These are phyloP conservation scores for Ibidorhyncha struthersii DNA, from an alignment of 2,113 vertebrate species.

Conservation along the genomic window DNA sequence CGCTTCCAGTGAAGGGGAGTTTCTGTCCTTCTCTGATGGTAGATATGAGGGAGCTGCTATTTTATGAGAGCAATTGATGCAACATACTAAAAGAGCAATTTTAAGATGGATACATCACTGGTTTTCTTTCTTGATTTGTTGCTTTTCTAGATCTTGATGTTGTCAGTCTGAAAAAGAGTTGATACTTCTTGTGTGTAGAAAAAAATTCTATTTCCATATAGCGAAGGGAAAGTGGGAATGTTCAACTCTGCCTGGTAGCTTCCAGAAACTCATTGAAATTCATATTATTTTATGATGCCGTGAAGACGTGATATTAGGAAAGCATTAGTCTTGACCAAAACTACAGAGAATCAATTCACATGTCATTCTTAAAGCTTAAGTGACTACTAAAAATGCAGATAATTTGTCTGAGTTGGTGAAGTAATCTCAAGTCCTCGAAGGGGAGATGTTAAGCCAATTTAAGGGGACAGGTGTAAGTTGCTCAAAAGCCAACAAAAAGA, in stretches of 20 bases:
- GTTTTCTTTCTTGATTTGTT: background rate
- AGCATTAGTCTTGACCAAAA: background rate
- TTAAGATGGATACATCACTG: background rate
- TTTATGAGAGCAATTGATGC: background rate
- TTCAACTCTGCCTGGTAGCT: background rate
- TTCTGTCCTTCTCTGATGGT: background rate
- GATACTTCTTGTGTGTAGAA: background rate
- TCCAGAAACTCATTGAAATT: background rate
- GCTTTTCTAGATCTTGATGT: background rate
- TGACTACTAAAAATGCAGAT: background rate
- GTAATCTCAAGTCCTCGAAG: background rate
- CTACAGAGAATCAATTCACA: background rate
- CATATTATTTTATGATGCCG: background rate
- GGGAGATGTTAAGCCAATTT: background rate
- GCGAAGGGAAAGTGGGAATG: background rate
- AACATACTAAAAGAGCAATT: background rate
- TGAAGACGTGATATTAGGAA: background rate
- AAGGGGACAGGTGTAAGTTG: background rate
- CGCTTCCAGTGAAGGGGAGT: background rate
- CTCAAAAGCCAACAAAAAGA: background rate
- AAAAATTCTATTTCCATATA: background rate
- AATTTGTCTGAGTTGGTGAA: slow-evolving; percentile 8
- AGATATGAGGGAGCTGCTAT: background rate
- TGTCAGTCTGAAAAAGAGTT: background rate
- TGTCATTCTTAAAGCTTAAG: background rate